A percentile compares a stretch with the other conserved stretches of the same genome.
These are phyloP conservation scores for Choreutis nemorana DNA, from an alignment of 2,888 invertebrate species.

Conservation along the genomic window DNA sequence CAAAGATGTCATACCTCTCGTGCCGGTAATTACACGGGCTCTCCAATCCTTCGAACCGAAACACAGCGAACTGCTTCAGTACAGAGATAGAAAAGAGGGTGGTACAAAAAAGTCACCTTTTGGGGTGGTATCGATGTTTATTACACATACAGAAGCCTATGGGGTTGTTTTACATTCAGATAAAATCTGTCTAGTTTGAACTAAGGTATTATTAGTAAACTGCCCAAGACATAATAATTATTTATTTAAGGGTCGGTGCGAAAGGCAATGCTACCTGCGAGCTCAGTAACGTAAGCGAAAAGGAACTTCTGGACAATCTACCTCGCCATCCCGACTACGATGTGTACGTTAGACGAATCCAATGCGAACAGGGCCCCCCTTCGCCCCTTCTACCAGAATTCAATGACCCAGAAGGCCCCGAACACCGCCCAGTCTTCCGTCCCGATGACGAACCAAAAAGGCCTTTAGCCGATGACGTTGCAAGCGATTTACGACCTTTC, in stretches of 20 bases:
- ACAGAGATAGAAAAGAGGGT: too few species aligned
- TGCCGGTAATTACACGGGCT: too few species aligned
- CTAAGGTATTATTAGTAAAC: too few species aligned
- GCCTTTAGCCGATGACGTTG: slow-evolving; percentile 31
- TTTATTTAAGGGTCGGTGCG: slow-evolving; percentile 57
- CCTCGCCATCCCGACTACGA: slow-evolving; percentile 48
- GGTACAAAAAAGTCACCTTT: too few species aligned
- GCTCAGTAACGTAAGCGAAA: slow-evolving; percentile 37
- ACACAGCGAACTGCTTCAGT: too few species aligned
- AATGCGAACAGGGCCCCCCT: slow-evolving; percentile 49
- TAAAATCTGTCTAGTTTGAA: too few species aligned
- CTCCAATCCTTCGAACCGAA: too few species aligned
- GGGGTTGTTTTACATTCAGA: too few species aligned
- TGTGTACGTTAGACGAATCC: slow-evolving; percentile 40
- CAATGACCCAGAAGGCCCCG: slow-evolving; percentile 27
- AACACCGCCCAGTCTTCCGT: slow-evolving; percentile 40
- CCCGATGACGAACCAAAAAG: slow-evolving; percentile 40
- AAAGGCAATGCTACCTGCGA: slow-evolving; percentile 58
- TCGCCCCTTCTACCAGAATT: slow-evolving; percentile 34
- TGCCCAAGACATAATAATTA: too few species aligned
- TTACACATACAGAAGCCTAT: too few species aligned
- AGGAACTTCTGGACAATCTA: slow-evolving; percentile 38
- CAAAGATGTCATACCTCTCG: too few species aligned
- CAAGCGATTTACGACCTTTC: slow-evolving; percentile 24
- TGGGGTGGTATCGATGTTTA: too few species aligned